phyloP scores from a whole-genome alignment of 2,113 vertebrate species.

The Macrotis lagotis region DNA sequence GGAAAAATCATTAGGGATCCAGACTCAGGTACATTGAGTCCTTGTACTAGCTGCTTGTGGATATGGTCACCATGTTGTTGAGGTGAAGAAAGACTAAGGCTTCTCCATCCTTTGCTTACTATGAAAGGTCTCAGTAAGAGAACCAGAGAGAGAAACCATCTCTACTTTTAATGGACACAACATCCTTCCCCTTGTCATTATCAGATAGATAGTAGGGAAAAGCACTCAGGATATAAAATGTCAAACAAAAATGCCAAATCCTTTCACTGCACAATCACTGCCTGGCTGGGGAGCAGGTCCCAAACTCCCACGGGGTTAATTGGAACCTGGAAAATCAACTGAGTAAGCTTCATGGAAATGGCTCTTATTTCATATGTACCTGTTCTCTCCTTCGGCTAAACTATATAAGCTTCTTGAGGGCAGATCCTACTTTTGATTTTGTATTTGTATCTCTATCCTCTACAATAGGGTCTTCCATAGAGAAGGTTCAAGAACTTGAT shows the following conservation, averaged over 20 bases:
- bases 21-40: background rate
- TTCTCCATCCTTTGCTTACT: background rate
- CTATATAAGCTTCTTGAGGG: background rate
- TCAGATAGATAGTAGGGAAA: background rate
- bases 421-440: background rate
- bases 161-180: background rate
- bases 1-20: background rate
- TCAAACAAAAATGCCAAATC: background rate
- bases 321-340: background rate
- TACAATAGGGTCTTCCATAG: background rate
- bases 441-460: background rate
- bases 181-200: background rate
- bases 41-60: background rate
- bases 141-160: background rate
- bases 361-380: background rate
- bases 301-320: background rate
- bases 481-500: background rate
- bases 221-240: background rate
- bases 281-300: background rate
- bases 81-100: background rate
- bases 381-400: background rate
- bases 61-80: background rate
- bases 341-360: background rate
- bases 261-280: background rate
- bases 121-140: background rate